Evolutionary conservation across 2,113 vertebrate species (phyloP).

Genomic region (Megaceryle torquata): DNA sequence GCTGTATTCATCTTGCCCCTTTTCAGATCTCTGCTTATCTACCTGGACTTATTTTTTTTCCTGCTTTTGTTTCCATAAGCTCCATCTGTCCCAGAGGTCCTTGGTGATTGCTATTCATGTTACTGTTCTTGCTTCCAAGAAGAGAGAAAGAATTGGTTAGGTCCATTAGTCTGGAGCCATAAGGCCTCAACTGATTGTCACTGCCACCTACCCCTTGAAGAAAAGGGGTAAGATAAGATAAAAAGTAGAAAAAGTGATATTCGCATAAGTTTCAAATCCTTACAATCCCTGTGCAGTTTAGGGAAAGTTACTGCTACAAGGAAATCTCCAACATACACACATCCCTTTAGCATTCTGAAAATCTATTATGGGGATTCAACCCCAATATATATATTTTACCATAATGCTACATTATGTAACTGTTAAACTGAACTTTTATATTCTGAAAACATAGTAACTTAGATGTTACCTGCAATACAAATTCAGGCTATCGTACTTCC

Average conservation of each 20-base stretch:
- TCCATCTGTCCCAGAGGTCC: slow-evolving; percentile 50
- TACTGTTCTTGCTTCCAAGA: slow-evolving; percentile 57
- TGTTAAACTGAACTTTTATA: background rate
- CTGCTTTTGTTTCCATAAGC: background rate
- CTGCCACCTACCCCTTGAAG: slow-evolving; percentile 28
- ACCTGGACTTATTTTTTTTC: background rate
- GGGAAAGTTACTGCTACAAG: background rate
- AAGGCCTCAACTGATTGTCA: slow-evolving; percentile 39
- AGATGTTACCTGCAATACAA: background rate
- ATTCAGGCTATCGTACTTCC: background rate
- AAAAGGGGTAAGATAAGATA: background rate
- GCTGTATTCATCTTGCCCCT: background rate
- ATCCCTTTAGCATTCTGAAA: background rate
- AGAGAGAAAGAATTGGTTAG: slow-evolving; percentile 50
- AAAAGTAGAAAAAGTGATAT: background rate
- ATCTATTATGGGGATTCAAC: background rate
- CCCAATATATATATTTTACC: background rate
- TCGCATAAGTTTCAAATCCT: background rate
- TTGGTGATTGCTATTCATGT: slow-evolving; percentile 48
- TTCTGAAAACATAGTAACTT: background rate
- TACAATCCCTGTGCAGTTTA: background rate
- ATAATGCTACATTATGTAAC: background rate
- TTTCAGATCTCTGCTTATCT: background rate
- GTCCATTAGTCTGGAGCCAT: slow-evolving; percentile 28
- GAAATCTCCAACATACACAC: background rate